Conservation (phyloP, 1,140 invertebrate genomes). For the Zaprionus lachaisei region DNA sequence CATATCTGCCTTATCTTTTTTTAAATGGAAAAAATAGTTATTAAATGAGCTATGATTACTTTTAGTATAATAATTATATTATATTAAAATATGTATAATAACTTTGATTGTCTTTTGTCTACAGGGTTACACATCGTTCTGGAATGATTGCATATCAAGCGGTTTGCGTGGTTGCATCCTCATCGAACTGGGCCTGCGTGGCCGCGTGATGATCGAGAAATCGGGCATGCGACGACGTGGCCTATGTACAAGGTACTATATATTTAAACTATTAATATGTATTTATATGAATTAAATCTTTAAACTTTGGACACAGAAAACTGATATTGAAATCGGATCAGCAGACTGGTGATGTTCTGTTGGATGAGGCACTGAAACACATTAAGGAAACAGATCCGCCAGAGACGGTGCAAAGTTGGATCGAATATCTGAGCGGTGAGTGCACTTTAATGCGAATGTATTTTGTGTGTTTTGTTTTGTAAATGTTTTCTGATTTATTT, state of each 20-base stretch:
- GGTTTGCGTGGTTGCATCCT: slow-evolving; percentile 99
- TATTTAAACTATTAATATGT: not conserved
- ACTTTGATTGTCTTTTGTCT: not conserved
- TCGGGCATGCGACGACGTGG: slow-evolving; percentile 97
- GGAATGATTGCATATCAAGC: slow-evolving; percentile 99
- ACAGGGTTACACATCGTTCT: slow-evolving; percentile 99
- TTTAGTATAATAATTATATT: too few species aligned
- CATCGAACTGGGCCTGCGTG: slow-evolving; percentile 97
- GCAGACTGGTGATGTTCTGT: slow-evolving; percentile 98
- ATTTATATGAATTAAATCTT: slow-evolving; percentile 53
- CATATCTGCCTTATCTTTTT: not conserved
- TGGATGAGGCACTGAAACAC: slow-evolving; percentile 99
- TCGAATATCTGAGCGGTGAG: slow-evolving; percentile 99
- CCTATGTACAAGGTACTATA: slow-evolving; percentile 90
- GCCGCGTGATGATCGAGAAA: slow-evolving; percentile 97
- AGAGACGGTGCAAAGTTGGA: slow-evolving; percentile 99
- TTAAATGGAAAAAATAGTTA: not conserved
- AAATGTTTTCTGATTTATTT: slow-evolving; percentile 31
- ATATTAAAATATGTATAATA: not conserved
- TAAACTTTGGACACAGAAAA: slow-evolving; percentile 84
- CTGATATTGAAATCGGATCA: slow-evolving; percentile 90
- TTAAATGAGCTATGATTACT: not conserved
- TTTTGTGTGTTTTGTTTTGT: slow-evolving; percentile 34
- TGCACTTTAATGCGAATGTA: slow-evolving; percentile 30
- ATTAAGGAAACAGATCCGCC: slow-evolving; percentile 98